These are phyloP conservation scores for Suncus etruscus DNA, from an alignment of 2,113 vertebrate species.

Conservation along the genomic window DNA sequence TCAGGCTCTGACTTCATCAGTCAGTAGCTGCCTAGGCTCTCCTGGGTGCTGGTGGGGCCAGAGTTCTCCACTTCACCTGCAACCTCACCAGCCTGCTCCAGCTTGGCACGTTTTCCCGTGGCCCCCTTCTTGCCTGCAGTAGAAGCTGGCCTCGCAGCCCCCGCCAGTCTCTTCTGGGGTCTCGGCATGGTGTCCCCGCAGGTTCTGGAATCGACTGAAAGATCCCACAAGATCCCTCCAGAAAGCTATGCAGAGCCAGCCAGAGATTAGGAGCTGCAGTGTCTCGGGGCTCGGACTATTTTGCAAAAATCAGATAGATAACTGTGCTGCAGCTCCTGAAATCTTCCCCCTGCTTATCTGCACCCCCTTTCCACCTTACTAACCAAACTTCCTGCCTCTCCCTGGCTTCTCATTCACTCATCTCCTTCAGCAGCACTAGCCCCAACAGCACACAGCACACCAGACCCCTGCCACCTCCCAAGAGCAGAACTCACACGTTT, in stretches of 20 bases:
- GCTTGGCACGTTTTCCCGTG: conserved; percentile 81
- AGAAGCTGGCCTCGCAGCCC: conserved; percentile 35
- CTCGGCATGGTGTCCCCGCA: conserved; percentile 60
- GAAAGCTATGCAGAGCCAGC: neutral
- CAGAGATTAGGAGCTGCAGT: neutral
- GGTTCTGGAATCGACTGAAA: neutral
- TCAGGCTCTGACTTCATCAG: conserved; percentile 98
- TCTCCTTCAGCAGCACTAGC: neutral
- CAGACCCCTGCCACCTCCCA: rapidly evolving
- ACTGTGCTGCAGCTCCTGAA: neutral
- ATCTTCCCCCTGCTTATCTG: no score
- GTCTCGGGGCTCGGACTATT: neutral
- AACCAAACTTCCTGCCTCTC: neutral
- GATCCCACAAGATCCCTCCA: neutral
- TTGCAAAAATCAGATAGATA: neutral
- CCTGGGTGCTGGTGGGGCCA: conserved; percentile 51
- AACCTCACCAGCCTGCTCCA: conserved; percentile 17
- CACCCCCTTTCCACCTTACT: neutral
- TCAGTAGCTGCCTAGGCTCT: conserved; percentile 87
- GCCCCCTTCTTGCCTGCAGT: conserved; percentile 82
- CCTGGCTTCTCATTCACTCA: rapidly evolving
- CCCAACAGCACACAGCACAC: rapidly evolving
- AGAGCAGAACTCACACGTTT: no score
- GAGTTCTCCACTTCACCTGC: conserved; percentile 32
- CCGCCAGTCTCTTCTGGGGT: conserved; percentile 59